Percentiles rank a stretch among this genome's conserved stretches.
phyloP scores from a whole-genome alignment of 1,140 invertebrate genomes.

The Bombus turneri region DNA sequence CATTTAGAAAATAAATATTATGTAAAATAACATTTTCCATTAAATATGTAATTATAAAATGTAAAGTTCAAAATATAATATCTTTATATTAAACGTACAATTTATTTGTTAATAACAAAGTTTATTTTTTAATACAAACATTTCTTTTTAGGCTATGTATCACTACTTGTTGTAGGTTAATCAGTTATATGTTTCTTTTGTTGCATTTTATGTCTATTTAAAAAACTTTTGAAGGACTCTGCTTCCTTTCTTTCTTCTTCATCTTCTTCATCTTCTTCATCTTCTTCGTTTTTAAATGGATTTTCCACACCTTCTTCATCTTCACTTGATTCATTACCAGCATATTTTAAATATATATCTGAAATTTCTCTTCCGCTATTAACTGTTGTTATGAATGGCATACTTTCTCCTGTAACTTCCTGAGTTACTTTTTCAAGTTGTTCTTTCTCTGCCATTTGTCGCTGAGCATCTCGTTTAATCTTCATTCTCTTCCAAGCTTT shows the following conservation, averaged over 20 bases:
- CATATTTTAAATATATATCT: conserved; percentile 87
- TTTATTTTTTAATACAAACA: conserved; percentile 40
- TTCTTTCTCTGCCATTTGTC: conserved; percentile 79
- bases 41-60: conserved; percentile 17
- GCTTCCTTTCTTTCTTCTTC: conserved; percentile 72
- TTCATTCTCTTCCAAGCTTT: conserved; percentile 88
- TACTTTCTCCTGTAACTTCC: conserved; percentile 70
- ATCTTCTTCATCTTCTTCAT: conserved; percentile 65
- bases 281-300: conserved; percentile 38
- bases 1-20: not conserved
- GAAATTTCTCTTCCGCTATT: conserved; percentile 84
- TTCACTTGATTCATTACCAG: conserved; percentile 88
- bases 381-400: conserved; percentile 83
- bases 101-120: not conserved
- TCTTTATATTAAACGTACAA: conserved; percentile 42
- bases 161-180: conserved; percentile 59
- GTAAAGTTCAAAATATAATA: conserved; percentile 31
- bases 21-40: conserved; percentile 1
- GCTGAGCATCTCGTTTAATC: conserved; percentile 82
- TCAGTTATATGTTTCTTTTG: conserved; percentile 59
- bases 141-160: conserved; percentile 37
- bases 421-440: conserved; percentile 74
- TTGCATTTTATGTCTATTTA: conserved; percentile 72
- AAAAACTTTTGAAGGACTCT: conserved; percentile 75
- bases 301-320: conserved; percentile 88